These are phyloP conservation scores for Anarsia innoxiella DNA, from an alignment of 2,888 invertebrate genomes.

Conservation along the genomic window DNA sequence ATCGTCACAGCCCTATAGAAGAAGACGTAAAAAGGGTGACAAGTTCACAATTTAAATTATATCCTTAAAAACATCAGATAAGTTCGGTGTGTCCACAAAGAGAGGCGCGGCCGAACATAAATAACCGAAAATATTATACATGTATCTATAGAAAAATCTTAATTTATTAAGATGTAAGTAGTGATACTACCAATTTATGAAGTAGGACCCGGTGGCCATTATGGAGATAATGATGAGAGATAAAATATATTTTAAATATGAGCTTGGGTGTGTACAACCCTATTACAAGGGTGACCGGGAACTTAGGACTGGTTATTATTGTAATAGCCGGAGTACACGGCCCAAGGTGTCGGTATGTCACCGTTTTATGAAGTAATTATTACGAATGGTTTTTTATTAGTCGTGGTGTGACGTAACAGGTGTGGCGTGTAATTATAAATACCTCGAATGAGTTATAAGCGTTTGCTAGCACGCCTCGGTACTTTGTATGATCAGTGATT, in stretches of 20 bases:
- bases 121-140: conserved; percentile 57
- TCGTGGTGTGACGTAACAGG: neutral
- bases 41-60: conserved; percentile 56
- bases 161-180: conserved; percentile 62
- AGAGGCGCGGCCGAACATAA: conserved; percentile 38
- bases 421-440: neutral
- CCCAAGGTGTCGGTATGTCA: conserved; percentile 12
- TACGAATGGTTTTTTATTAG: conserved; percentile 9
- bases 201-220: conserved; percentile 39
- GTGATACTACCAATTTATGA: conserved; percentile 56
- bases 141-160: conserved; percentile 51
- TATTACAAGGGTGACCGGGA: conserved; percentile 16
- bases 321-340: conserved; percentile 7
- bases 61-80: conserved; percentile 55
- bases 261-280: conserved; percentile 16
- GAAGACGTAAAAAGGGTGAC: conserved; percentile 38
- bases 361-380: conserved; percentile 15
- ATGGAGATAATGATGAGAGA: conserved; percentile 48
- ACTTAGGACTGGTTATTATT: conserved; percentile 9
- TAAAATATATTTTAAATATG: conserved; percentile 28
- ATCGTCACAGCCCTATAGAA: conserved; percentile 30
- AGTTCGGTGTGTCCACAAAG: conserved; percentile 43
- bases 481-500: too few relatives aligned
- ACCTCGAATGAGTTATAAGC: too few relatives aligned
- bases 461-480: too few relatives aligned